Evolutionary conservation across 2,113 vertebrate species (phyloP), one percentile per base, ranked within the genome.

Genomic region (Cyprinodon variegatus): DNA sequence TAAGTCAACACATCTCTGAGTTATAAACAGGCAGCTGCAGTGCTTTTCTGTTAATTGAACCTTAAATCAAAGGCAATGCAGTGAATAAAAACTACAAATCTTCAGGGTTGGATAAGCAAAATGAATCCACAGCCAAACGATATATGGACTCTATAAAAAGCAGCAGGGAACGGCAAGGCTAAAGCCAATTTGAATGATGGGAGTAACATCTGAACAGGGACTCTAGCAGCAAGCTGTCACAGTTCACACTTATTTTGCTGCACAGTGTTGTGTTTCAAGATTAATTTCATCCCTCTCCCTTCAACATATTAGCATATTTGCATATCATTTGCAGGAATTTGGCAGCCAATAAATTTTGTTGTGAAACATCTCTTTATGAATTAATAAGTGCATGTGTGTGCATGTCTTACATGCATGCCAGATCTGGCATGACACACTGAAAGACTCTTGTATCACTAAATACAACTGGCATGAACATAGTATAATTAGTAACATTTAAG

Each of bases 41-140:
- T 77, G 78, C 88, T 83, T 86, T 88, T 88, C 72, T 83, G 77
- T 82, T 93, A 91, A 94, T 93, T 93, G 86, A 74, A 38, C 85
- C 76, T 89, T 93, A 92, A 91, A 91, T 91, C 89, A 93, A 89
- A 87, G 68, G 68, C 72, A 64, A 77, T 62, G 66, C 70, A 76
- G 41, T 85, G 74, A 81, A 65, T 80, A 77, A 62, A 57, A 82
- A 69, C 70, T 60, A 66, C 84, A 79, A 67, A 81, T 81, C 77
- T 59, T 59, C 72, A 73, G 68, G 65, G 57, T 22, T 59, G 73
- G 68, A 72, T 57, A 79, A 77, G 74, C 79, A 45, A 82, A 86
- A 86, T 53, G 70, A 87, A 77, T 83, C 76, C 86, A 86, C 63
- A 68, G 68, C 74, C 77, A 70, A 29, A 77, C 70, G 74, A 86